Evolutionary conservation across 1,140 invertebrate species (phyloP), one percentile per base, ranked within the genome.

Genomic region (Drosophila orena): DNA sequence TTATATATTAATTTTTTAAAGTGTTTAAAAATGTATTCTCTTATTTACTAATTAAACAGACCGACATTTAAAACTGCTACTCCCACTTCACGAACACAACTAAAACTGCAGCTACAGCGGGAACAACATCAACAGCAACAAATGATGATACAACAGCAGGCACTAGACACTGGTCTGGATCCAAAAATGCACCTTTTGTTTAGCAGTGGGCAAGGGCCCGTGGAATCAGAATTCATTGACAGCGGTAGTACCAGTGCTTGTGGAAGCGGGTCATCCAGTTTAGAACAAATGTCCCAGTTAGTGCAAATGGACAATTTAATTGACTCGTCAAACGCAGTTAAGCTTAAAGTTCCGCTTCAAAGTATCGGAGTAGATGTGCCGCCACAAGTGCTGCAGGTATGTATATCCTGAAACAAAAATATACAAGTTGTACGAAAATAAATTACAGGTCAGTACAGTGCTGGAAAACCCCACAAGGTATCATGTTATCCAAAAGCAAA

Each of bases 391-490:
- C 93, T 97, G 56, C 95, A 97, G 94, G 96, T 96, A 92, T 10
- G 27, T 4, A 20, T 17, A 20, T 34, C 11, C n/a, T 22, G 30
- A 40, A 34, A 10, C 14, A 38, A 4, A 14, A 38, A 14, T 38
- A 38, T 47, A 34, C 0, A 34, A 7, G 2, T 37, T 30, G 14
- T 22, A 37, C 4, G 3, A 30, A 17, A 15, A 43, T 55, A 15
- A 8, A 10, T 58, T 65, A 12, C 47, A 96, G 96, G 96, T 97
- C 56, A 94, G 95, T 91, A 98, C 97, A 20, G 94, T 96, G 66
- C 93, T 98, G 86, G 96, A 98, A 92, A 98, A 98, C 93, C 97
- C 97, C 47, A 98, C 97, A 17, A 94, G 95, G 74, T 98, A 98
- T 93, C 97, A 98, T 93, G 96, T 98, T 60, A 96, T 97, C 58